phyloP scores from a whole-genome alignment of 2,797 vertebrate species.

The Hippocampus kuda region DNA sequence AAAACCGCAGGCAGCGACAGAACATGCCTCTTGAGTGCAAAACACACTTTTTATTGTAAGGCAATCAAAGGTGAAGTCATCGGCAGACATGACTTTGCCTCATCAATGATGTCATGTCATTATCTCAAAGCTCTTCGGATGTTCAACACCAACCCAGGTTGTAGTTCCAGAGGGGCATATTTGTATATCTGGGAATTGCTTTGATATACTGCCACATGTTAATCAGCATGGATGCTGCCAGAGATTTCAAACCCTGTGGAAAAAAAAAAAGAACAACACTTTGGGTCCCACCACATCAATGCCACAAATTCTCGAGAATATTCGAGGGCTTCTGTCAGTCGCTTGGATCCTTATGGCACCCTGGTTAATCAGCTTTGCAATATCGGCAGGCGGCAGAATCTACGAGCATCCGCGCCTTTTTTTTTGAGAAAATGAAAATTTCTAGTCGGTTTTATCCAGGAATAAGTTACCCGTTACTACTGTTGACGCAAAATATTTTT shows the following conservation, averaged over 20 bases:
- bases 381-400: neutral
- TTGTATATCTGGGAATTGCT: slow-evolving; percentile 1
- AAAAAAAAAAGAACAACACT: too few species aligned
- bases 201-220: slow-evolving; percentile 1
- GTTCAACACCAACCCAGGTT: neutral
- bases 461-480: too few species aligned
- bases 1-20: too few species aligned
- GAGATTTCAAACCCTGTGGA: neutral
- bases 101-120: slow-evolving; percentile 2
- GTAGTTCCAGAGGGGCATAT: neutral
- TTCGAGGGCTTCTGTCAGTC: neutral
- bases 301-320: too few species aligned
- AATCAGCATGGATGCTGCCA: neutral
- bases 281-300: too few species aligned
- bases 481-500: neutral
- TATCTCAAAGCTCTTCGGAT: neutral
- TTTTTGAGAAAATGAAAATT: neutral
- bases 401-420: neutral
- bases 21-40: neutral
- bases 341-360: neutral
- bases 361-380: neutral
- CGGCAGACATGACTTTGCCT: neutral
- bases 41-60: neutral
- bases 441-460: too few species aligned
- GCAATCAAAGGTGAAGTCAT: neutral